Percentiles rank a stretch among this genome's conserved stretches.
phyloP scores from a whole-genome alignment of 1,140 invertebrate genomes.

The Heliconius eleuchia region DNA sequence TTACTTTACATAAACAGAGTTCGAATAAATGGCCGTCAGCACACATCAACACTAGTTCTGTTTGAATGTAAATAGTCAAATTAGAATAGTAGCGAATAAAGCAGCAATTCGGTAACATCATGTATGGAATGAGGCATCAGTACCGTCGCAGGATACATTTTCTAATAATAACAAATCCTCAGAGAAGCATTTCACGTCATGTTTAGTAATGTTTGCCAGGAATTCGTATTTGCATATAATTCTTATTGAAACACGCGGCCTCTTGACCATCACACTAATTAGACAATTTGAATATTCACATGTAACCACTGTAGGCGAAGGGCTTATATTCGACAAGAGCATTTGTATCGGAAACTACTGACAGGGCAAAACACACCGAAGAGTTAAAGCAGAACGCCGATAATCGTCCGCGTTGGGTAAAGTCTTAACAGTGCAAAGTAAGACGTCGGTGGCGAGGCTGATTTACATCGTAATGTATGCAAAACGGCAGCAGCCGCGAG shows the following conservation, averaged over 20 bases:
- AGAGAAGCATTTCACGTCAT: conserved; percentile 14
- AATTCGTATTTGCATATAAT: conserved; percentile 57
- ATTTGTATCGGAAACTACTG: neutral
- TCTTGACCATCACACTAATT: conserved; percentile 64
- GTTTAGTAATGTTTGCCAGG: conserved; percentile 15
- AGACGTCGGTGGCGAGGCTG: conserved; percentile 60
- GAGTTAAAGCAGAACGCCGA: neutral
- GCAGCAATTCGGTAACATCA: neutral
- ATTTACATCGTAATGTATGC: conserved; percentile 76
- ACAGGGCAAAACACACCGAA: conserved; percentile 29
- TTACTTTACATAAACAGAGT: conserved; percentile 11
- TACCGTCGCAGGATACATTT: neutral
- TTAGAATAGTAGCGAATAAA: conserved; percentile 11
- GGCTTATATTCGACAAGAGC: conserved; percentile 17
- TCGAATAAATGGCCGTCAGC: conserved; percentile 17
- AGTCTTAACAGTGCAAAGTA: conserved; percentile 51
- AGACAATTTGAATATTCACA: conserved; percentile 70
- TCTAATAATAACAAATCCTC: neutral
- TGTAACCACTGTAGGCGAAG: conserved; percentile 38
- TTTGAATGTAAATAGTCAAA: conserved; percentile 42
- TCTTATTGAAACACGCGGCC: conserved; percentile 56
- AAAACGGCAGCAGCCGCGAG: conserved; percentile 64
- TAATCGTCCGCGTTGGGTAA: conserved; percentile 11
- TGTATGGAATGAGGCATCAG: neutral
- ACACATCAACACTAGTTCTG: conserved; percentile 15